Base-by-base conservation (phyloP, 2,113 vertebrate species). In the Hystrix cristata region DNA sequence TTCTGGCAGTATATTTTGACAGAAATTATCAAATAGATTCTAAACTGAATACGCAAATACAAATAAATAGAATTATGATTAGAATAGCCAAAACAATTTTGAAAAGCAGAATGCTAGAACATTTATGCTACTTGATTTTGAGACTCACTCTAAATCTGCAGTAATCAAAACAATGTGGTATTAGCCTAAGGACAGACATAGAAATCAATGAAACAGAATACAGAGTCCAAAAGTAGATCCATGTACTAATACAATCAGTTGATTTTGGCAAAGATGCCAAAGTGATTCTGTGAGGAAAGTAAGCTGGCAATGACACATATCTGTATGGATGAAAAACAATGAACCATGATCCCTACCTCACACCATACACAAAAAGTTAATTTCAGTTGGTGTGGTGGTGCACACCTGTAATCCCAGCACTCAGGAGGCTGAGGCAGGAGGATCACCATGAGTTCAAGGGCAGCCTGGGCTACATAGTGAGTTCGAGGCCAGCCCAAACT, bases 301-400 rank as follows among this genome's bases (percentile, higher is more conserved):
- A 86, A 90, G 51, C 14, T 64, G n/a, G 29, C 4, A 38, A 53
- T 34, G 25, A 62, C 76, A 55, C 14, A 74, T 71, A 72, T 51
- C 81, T 86, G 14, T 51, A 46, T 62, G 59, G 25, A 88, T 60
- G 3, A 31, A 83, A 90, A 55, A 72, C 69, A 76, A 19, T 48
- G 19, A 87, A 43, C 31, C 16, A 23, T 82, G 80, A 95, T 18
- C 67, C 86, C 60, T 90, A 64, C 48, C 8, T 87, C 74, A 87
- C 7, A 71, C 29, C 34, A 96, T 48, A 95, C 19, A 81, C 43
- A 78, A 60, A 72, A 95, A 91, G 57, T 43, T 57, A 84, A 94
- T 25, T 65, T 53, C 21, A 13, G 46, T 5, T 7, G 4, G 46
- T 27, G 11, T 29, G 25, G 25, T 27, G 2, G 23, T 2, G 5